These are phyloP conservation scores for Bilobella aurantiaca DNA, from an alignment of 1,140 invertebrate species.

Conservation along the genomic window DNA sequence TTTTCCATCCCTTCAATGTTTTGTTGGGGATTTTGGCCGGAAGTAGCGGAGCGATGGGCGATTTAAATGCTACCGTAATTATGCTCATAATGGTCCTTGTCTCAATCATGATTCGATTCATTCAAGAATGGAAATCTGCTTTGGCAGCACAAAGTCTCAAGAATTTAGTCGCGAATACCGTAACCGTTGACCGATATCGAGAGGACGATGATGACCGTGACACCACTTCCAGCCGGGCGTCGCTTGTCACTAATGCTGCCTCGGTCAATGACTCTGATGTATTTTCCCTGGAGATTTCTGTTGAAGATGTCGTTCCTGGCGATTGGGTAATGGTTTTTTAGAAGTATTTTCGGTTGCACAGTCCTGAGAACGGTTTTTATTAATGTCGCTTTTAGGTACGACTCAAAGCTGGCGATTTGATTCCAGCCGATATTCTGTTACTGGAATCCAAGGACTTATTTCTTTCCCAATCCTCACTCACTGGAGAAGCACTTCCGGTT, in stretches of 20 bases:
- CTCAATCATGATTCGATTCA: background rate
- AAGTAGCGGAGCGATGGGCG: background rate
- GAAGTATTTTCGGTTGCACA: background rate
- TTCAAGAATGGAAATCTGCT: conserved; percentile 4
- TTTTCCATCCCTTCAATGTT: conserved; percentile 10
- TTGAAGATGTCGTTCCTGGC: background rate
- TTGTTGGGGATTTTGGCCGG: background rate
- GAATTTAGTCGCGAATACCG: background rate
- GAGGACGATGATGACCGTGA: background rate
- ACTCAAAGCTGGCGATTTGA: conserved; percentile 1
- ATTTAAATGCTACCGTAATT: background rate
- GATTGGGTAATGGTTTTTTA: background rate
- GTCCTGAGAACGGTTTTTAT: background rate
- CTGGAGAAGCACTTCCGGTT: conserved; percentile 17
- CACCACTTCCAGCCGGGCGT: background rate
- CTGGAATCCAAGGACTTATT: conserved; percentile 6
- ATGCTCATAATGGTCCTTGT: no score
- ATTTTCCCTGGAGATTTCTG: background rate
- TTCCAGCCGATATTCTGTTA: conserved; percentile 14
- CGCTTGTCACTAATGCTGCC: background rate
- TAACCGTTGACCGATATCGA: background rate
- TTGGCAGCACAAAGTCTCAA: background rate
- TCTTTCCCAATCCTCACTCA: conserved; percentile 12
- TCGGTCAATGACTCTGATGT: background rate
- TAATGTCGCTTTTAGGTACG: background rate